Base-by-base conservation (phyloP, 2,113 vertebrate species). In the Mustela nigripes region DNA sequence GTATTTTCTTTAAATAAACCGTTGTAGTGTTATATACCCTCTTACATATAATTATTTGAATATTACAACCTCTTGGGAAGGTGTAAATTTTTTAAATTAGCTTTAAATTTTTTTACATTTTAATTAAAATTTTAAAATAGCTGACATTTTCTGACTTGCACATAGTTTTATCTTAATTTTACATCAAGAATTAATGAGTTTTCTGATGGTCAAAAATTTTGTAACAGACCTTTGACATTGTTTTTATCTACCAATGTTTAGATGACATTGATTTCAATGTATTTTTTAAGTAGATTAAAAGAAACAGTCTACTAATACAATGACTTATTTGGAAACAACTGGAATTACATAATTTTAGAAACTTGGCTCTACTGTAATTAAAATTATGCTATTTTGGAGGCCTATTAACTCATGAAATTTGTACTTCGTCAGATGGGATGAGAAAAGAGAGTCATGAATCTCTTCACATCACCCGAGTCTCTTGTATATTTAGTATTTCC, bases 1-100 rank as follows among this genome's bases (percentile, higher is more conserved):
- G 4, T 71, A 65, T 94, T 87, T 31, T 19, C 16, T 94, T 78
- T 84, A 56, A 97, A 71, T 82, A 91, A 97, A 14, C 21, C 53
- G n/a, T 67, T 84, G 7, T 4, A 78, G 36, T 94, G 0, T 82
- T 73, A 53, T 26, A 58, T 48, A 45, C 5, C 22, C 3, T 60
- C 15, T 82, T 60, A 67, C 28, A 73, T 58, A 84, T 71, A 74
- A 33, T 78, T 92, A 82, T 62, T 94, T 95, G 21, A 83, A 90
- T 85, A 36, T 73, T 86, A 5, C 76, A 45, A 82, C n/a, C 33
- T 97, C 26, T 81, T 88, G n/a, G 19, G 19, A 42, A 39, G 24
- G 48, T 45, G 63, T 89, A 36, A 21, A 45, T 65, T 80, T 97
- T 80, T 36, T 31, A n/a, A 67, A 33, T 24, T 65, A 67, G 78